Conservation (phyloP, 2,888 invertebrate species). For the Eurois occulta region DNA sequence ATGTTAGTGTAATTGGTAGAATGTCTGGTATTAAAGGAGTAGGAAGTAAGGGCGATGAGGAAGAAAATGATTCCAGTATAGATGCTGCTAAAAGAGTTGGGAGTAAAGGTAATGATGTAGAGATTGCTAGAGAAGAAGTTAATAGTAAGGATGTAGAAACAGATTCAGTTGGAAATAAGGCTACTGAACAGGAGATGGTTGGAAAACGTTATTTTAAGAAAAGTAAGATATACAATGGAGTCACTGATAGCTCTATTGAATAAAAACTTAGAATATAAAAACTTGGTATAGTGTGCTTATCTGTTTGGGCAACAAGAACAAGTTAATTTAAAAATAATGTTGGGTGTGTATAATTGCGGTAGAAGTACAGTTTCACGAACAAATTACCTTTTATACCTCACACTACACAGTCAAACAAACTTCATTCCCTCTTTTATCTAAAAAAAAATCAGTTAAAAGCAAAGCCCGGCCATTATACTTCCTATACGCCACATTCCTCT, state of each 20-base stretch:
- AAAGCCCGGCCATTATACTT: conserved; percentile 60
- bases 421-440: conserved; percentile 55
- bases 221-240: background rate
- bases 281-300: background rate
- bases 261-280: background rate
- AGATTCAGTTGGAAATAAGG: background rate
- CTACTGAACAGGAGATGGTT: background rate
- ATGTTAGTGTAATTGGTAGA: background rate
- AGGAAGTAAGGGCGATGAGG: background rate
- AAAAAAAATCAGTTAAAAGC: conserved; percentile 63
- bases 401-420: conserved; percentile 40
- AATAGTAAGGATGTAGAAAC: too few species aligned
- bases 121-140: background rate
- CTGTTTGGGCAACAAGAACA: background rate
- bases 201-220: background rate
- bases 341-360: conserved; percentile 8
- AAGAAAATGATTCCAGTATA: too few species aligned
- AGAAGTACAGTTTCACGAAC: conserved; percentile 46
- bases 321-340: background rate
- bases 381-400: conserved; percentile 19
- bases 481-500: conserved; percentile 64
- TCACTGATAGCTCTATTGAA: background rate
- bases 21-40: too few species aligned
- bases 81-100: background rate
- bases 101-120: background rate